These are phyloP conservation scores for Thunnus albacares DNA, from an alignment of 2,797 vertebrate genomes.

Conservation along the genomic window DNA sequence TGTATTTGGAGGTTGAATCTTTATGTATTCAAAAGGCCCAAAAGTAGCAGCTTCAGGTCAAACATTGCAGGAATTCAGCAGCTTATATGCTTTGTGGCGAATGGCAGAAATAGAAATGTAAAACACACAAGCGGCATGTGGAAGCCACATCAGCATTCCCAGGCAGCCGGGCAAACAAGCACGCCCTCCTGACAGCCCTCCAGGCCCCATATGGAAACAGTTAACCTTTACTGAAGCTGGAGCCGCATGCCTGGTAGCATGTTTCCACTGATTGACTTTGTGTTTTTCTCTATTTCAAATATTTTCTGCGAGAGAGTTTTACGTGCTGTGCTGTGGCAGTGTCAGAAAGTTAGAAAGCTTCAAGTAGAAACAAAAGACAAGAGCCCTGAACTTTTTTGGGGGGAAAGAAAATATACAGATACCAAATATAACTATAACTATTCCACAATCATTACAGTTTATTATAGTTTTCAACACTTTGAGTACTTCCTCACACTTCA, in stretches of 20 bases:
- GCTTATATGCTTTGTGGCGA: conserved; percentile 21
- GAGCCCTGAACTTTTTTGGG: not conserved
- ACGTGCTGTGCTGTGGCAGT: not conserved
- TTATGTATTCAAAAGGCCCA: not conserved
- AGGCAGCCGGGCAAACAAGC: conserved; percentile 41
- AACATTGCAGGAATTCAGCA: conserved; percentile 21
- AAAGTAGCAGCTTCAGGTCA: not conserved
- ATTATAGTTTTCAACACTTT: not conserved
- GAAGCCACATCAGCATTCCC: conserved; percentile 75
- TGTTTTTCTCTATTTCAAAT: not conserved
- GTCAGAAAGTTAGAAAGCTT: not conserved
- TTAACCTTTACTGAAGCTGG: conserved; percentile 64
- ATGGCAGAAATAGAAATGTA: conserved; percentile 30
- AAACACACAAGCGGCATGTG: conserved; percentile 39
- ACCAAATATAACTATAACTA: not conserved
- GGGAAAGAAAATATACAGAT: not conserved
- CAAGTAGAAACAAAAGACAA: not conserved
- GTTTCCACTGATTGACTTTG: conserved; percentile 35
- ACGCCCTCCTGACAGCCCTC: conserved; percentile 41
- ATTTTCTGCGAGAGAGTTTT: not conserved
- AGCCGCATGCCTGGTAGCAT: conserved; percentile 44
- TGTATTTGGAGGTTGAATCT: not conserved
- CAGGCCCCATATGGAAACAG: conserved; percentile 67
- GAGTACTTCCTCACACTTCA: not conserved
- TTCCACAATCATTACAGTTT: no score